Evolutionary conservation across 2,888 invertebrate species (phyloP).

Genomic region (Nomada hirtipes): DNA sequence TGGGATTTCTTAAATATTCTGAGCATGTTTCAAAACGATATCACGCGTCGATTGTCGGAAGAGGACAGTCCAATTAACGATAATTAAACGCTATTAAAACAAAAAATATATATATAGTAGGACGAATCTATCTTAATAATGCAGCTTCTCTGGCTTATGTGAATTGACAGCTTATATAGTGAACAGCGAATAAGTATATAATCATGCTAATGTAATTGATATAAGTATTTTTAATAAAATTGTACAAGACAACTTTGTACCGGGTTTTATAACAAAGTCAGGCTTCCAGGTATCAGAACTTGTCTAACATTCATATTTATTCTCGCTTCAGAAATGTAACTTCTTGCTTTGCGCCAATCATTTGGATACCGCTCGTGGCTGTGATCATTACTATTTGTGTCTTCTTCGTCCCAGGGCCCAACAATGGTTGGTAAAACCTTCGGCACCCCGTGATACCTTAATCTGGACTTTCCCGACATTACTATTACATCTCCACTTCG

Average conservation of each 20-base stretch:
- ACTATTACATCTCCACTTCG: conserved; percentile 96
- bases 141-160: conserved; percentile 38
- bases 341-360: conserved; percentile 76
- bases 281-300: conserved; percentile 89
- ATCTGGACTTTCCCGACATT: conserved; percentile 94
- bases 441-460: conserved; percentile 97
- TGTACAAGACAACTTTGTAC: conserved; percentile 46
- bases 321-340: conserved; percentile 86
- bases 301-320: conserved; percentile 98
- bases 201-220: conserved; percentile 40
- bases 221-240: conserved; percentile 57
- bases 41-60: neutral
- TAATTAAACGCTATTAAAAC: conserved; percentile 12
- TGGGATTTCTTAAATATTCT: conserved; percentile 71
- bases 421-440: conserved; percentile 88
- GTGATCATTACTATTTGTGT: conserved; percentile 52
- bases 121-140: conserved; percentile 3
- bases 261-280: conserved; percentile 76
- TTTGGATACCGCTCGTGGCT: conserved; percentile 42
- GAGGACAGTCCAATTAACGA: neutral
- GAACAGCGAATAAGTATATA: conserved; percentile 13
- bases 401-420: conserved; percentile 85
- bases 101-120: neutral
- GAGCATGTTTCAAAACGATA: conserved; percentile 44
- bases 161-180: conserved; percentile 37